Percentiles rank a stretch among this genome's conserved stretches.
phyloP scores from a whole-genome alignment of 1,140 invertebrate species.

The Battus philenor region DNA sequence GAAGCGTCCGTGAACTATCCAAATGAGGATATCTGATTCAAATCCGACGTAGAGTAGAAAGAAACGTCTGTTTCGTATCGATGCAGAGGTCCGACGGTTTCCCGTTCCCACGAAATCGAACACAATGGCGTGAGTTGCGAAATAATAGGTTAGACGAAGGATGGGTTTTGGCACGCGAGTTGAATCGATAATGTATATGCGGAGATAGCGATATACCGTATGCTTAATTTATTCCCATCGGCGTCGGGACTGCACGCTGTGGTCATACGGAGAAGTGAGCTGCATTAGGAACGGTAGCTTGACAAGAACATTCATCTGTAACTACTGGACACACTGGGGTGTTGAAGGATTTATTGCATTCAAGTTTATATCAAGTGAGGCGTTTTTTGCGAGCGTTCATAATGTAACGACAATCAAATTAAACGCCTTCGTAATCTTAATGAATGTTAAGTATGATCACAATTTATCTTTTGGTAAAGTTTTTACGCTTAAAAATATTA shows the following conservation, averaged over 20 bases:
- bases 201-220: constrained; percentile 5
- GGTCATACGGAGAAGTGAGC: neutral
- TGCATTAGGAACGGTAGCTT: neutral
- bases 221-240: constrained; percentile 5
- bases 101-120: constrained; percentile 29
- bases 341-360: neutral
- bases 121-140: constrained; percentile 24
- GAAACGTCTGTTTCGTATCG: constrained; percentile 18
- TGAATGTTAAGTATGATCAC: too few species aligned
- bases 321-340: neutral
- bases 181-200: constrained; percentile 14
- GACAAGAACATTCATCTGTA: constrained; percentile 5
- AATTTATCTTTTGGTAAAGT: too few species aligned
- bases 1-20: constrained; percentile 1
- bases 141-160: constrained; percentile 25
- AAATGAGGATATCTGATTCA: constrained; percentile 14
- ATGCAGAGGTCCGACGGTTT: constrained; percentile 20
- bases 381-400: neutral
- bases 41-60: constrained; percentile 12
- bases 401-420: too few species aligned
- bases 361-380: neutral
- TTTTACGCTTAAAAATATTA: too few species aligned
- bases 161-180: constrained; percentile 23
- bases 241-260: constrained; percentile 3
- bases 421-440: too few species aligned